Evolutionary conservation across 2,888 invertebrate species (phyloP), one percentile per base, ranked within the genome.

Genomic region (Coecobrya sp.): DNA sequence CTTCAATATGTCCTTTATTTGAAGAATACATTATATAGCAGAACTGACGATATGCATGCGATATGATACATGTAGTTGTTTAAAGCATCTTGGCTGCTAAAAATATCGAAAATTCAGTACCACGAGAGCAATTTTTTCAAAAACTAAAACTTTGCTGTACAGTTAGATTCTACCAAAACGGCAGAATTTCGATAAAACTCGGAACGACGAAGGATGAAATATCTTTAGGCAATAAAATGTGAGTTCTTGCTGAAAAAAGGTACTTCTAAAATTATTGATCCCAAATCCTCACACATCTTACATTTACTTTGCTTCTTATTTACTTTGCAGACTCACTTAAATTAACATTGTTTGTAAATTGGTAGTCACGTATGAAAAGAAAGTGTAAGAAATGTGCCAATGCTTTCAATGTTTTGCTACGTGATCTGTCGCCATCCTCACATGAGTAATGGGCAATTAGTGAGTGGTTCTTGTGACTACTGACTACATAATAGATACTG

Each of bases 161-260:
- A 62, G 62, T 62, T 25, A 62, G n/a, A 62, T 22, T 22, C 19
- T 25, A 8, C n/a, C 22, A 8, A 25, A 70, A 70, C 59, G 3
- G 62, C n/a, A 36, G 59, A 59, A 59, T 82, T 82, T 82, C 30
- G 49, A 49, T 49, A 49, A 49, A 7, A 49, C 11, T 3, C 49
- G 11, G 49, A 11, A n/a, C n/a, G n/a, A n/a, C n/a, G 13, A 49
- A 3, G 49, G 3, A 49, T 13, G 49, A 8, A 27, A 52, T 52
- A 82, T 82, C 55, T 59, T n/a, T 82, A 16, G 59, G 59, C 59
- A 82, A 82, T 82, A 59, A 82, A 82, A 59, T 82, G 59, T 30
- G 55, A 30, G 0, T 27, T 16, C 59, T 59, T 59, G 27, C 59
- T 82, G n/a, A n/a, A n/a, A n/a, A n/a, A n/a, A 59, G 19, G 8